phyloP scores from a whole-genome alignment of 2,888 invertebrate species.

The Drosophila kuntzei region DNA sequence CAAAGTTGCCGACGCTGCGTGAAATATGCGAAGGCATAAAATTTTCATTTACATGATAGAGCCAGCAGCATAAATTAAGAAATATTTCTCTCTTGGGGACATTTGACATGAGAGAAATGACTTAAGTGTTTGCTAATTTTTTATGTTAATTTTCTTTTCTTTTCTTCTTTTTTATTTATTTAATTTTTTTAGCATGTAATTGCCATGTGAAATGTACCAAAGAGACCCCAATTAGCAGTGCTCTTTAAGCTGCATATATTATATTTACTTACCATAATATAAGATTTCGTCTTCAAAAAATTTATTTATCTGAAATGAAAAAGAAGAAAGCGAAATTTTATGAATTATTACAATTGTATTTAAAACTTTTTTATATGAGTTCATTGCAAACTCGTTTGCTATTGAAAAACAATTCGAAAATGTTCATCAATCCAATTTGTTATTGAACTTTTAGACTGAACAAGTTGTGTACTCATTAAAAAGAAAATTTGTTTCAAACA shows the following conservation, averaged over 20 bases:
- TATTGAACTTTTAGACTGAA: slow-evolving; percentile 57
- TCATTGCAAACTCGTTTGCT: slow-evolving; percentile 9
- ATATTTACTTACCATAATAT: slow-evolving; percentile 71
- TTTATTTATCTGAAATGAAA: slow-evolving; percentile 53
- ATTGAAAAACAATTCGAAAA: slow-evolving; percentile 39
- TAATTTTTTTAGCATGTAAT: slow-evolving; percentile 28
- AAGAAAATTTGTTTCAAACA: slow-evolving; percentile 29
- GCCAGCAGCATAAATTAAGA: slow-evolving; percentile 69
- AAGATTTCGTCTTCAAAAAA: slow-evolving; percentile 44
- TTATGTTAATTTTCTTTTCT: slow-evolving; percentile 59
- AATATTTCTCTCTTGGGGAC: slow-evolving; percentile 68
- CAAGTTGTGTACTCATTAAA: slow-evolving; percentile 22
- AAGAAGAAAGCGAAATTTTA: slow-evolving; percentile 15
- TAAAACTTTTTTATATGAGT: slow-evolving; percentile 5
- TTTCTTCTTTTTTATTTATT: slow-evolving; percentile 1
- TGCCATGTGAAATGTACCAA: slow-evolving; percentile 42
- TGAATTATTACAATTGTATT: slow-evolving; percentile 12
- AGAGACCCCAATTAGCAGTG: slow-evolving; percentile 57
- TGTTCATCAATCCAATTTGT: slow-evolving; percentile 47
- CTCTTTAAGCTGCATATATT: slow-evolving; percentile 8
- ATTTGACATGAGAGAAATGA: slow-evolving; percentile 64
- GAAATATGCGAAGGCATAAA: slow-evolving; percentile 61
- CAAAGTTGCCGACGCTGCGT: slow-evolving; percentile 59
- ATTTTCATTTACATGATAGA: slow-evolving; percentile 57
- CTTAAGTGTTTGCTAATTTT: slow-evolving; percentile 68